Evolutionary conservation across 2,888 invertebrate genomes (phyloP).

Genomic region (Ypsolopha sequella): DNA sequence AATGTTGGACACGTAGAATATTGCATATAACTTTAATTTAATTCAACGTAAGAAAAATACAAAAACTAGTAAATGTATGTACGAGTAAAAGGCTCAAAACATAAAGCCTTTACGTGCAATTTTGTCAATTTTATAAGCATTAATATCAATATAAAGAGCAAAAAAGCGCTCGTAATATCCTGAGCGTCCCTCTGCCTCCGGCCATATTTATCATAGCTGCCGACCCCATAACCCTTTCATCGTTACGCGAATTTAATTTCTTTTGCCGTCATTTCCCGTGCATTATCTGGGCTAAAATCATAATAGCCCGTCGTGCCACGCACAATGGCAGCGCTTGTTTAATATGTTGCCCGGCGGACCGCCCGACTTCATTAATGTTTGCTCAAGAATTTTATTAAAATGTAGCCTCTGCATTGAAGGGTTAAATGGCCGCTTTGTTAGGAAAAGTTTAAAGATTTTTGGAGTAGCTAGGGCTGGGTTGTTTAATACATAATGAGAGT

Average conservation of each 20-base stretch:
- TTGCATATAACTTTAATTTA: too few relatives aligned
- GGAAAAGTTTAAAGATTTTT: neutral
- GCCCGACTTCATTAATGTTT: conserved; percentile 61
- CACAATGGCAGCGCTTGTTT: conserved; percentile 54
- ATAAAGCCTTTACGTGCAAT: conserved; percentile 28
- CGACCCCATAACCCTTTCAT: conserved; percentile 65
- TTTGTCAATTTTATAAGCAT: conserved; percentile 65
- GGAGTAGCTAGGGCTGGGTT: neutral
- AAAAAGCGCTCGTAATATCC: conserved; percentile 63
- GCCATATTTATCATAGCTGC: conserved; percentile 63
- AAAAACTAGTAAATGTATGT: too few relatives aligned
- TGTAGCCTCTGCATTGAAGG: conserved; percentile 51
- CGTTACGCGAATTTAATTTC: conserved; percentile 70
- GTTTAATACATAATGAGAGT: too few relatives aligned
- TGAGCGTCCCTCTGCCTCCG: conserved; percentile 39
- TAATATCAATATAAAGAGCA: conserved; percentile 67
- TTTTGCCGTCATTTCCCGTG: conserved; percentile 70
- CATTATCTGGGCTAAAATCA: conserved; percentile 69
- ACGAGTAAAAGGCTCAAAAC: neutral
- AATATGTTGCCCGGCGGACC: conserved; percentile 15
- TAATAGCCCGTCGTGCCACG: conserved; percentile 46
- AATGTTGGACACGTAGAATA: too few relatives aligned
- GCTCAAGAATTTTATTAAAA: conserved; percentile 67
- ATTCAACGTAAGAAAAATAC: too few relatives aligned
- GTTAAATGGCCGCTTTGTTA: conserved; percentile 24